Percentiles rank a stretch among this genome's conserved stretches.
These are phyloP conservation scores for Psittacula derbiana DNA, from an alignment of 2,797 vertebrate genomes.

Conservation along the genomic window DNA sequence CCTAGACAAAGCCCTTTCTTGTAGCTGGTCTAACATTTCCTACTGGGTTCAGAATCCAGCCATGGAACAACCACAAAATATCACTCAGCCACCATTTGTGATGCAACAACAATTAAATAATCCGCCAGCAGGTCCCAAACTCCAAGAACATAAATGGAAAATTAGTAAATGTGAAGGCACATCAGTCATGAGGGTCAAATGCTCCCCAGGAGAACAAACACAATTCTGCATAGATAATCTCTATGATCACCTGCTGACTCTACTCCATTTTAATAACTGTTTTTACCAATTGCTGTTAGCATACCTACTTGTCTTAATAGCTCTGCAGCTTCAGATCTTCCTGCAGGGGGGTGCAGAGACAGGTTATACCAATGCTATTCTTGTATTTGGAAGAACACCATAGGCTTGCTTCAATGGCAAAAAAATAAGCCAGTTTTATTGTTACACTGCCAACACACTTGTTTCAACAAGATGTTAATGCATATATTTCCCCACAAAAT, in stretches of 20 bases:
- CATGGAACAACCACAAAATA: neutral
- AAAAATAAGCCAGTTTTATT: neutral
- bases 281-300: no score
- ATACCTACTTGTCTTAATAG: neutral
- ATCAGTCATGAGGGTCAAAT: neutral
- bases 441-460: neutral
- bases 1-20: neutral
- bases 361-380: neutral
- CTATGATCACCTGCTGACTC: neutral
- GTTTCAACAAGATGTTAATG: neutral
- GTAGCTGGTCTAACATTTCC: neutral
- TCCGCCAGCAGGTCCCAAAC: neutral
- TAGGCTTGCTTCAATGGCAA: neutral
- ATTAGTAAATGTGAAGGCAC: neutral
- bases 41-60: neutral
- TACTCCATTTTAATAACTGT: neutral
- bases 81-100: neutral
- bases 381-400: no score
- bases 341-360: neutral
- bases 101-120: neutral
- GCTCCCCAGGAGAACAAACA: neutral
- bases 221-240: neutral
- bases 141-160: neutral
- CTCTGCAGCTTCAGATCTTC: neutral
- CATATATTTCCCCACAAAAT: neutral